Conservation (phyloP, 2,888 invertebrate genomes). For the Agrochola lota region DNA sequence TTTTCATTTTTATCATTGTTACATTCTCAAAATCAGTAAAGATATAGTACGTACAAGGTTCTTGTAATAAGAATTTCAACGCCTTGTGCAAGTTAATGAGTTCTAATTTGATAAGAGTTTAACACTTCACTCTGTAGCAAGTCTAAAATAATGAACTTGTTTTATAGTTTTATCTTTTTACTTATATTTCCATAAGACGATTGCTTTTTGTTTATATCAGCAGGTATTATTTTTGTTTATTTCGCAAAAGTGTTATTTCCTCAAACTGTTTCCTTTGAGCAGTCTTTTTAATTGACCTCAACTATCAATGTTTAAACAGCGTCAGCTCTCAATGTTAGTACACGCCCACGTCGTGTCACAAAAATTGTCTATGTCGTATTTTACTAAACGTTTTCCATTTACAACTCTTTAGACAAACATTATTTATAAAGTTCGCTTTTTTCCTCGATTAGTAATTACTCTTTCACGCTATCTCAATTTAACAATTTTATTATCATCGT, state of each 20-base stretch:
- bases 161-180: constrained; percentile 13
- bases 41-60: constrained; percentile 19
- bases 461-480: constrained; percentile 71
- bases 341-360: constrained; percentile 77
- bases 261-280: constrained; percentile 63
- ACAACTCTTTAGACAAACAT: constrained; percentile 22
- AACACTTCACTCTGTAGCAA: constrained; percentile 12
- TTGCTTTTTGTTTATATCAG: constrained; percentile 32
- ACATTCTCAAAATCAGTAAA: constrained; percentile 24
- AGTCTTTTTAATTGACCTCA: constrained; percentile 74
- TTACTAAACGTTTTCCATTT: constrained; percentile 48
- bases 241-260: constrained; percentile 23
- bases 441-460: constrained; percentile 64
- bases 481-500: constrained; percentile 75
- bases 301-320: constrained; percentile 72
- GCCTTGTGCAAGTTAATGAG: constrained; percentile 37
- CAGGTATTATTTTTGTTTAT: constrained; percentile 23
- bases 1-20: constrained; percentile 22
- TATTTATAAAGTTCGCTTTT: constrained; percentile 40
- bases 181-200: background rate
- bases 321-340: constrained; percentile 76
- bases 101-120: constrained; percentile 52
- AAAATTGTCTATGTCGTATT: constrained; percentile 59
- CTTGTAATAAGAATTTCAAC: constrained; percentile 36
- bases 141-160: constrained; percentile 15